A percentile compares a stretch with the other conserved stretches of the same genome.
phyloP scores from a whole-genome alignment of 2,888 invertebrate genomes.

The Norana najaformis region DNA sequence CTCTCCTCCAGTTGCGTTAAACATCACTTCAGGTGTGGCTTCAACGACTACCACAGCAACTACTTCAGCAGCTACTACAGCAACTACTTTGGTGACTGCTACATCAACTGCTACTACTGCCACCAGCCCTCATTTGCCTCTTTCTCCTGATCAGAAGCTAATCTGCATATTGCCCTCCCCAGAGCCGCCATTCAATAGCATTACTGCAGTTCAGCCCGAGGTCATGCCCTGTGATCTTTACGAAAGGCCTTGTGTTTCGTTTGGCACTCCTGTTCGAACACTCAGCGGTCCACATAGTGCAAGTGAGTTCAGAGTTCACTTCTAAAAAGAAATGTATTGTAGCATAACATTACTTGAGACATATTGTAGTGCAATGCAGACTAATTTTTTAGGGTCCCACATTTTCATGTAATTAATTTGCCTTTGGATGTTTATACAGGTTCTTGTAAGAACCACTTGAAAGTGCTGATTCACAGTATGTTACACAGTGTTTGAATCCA shows the following conservation, averaged over 20 bases:
- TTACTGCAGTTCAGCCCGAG: constrained; percentile 54
- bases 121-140: constrained; percentile 14
- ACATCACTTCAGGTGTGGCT: background rate
- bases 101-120: background rate
- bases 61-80: background rate
- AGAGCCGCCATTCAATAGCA: constrained; percentile 51
- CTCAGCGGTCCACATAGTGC: background rate
- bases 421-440: background rate
- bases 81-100: too few relatives aligned
- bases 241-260: background rate
- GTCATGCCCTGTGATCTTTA: constrained; percentile 16
- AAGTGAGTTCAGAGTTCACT: background rate
- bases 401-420: background rate
- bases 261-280: constrained; percentile 31
- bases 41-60: background rate
- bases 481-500: too few relatives aligned
- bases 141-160: constrained; percentile 44
- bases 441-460: too few relatives aligned
- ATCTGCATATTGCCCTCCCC: constrained; percentile 52
- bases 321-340: background rate
- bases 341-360: background rate
- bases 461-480: too few relatives aligned
- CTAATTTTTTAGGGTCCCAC: background rate
- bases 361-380: background rate
- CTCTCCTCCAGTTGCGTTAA: background rate